Conservation (phyloP, 2,797 vertebrate genomes). For the Apogon hyalosoma region DNA sequence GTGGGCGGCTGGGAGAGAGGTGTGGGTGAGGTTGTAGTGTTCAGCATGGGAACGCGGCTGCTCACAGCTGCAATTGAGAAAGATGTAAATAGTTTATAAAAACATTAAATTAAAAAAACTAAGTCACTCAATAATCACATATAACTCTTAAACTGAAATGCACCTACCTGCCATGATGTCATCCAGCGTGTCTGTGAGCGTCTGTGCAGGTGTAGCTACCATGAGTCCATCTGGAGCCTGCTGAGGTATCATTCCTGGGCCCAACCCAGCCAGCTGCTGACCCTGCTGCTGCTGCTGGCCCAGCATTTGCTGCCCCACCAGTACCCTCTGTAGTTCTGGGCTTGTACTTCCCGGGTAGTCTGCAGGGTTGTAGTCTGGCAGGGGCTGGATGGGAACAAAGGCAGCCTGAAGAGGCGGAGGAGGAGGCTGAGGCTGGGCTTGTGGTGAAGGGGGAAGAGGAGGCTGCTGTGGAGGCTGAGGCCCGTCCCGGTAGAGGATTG, state of each 20-base stretch:
- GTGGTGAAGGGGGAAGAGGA: constrained; percentile 84
- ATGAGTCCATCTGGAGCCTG: constrained; percentile 97
- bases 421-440: constrained; percentile 86
- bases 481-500: constrained; percentile 89
- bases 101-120: neutral
- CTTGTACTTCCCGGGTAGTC: constrained; percentile 91
- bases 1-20: constrained; percentile 88
- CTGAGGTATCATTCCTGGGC: constrained; percentile 91
- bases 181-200: constrained; percentile 99
- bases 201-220: constrained; percentile 99
- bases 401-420: constrained; percentile 87
- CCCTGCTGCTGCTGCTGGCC: constrained; percentile 88
- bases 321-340: constrained; percentile 94
- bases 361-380: constrained; percentile 92
- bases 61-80: constrained; percentile 88
- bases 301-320: constrained; percentile 93
- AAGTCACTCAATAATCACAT: neutral
- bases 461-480: constrained; percentile 86
- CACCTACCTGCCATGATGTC: constrained; percentile 97
- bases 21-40: constrained; percentile 88
- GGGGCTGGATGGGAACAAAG: constrained; percentile 93
- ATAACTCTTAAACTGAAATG: neutral
- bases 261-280: constrained; percentile 86
- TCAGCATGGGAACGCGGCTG: constrained; percentile 92
- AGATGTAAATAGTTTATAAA: neutral